Evolutionary conservation across 2,888 invertebrate genomes (phyloP).

Genomic region (Himalopsyche tibetana): DNA sequence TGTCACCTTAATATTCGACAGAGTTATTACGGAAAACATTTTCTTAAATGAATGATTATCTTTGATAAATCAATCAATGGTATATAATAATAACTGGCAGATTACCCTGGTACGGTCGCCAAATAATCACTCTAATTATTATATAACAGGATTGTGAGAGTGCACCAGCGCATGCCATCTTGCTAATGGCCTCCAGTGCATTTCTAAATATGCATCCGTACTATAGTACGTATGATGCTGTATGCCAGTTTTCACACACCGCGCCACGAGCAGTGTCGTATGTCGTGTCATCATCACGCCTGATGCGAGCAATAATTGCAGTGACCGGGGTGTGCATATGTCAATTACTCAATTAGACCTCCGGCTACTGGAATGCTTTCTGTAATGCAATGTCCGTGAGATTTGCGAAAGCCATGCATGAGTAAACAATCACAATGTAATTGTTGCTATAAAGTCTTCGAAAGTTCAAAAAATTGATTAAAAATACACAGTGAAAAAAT

Average conservation of each 20-base stretch:
- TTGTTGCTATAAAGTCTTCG: too few relatives aligned
- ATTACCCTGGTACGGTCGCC: too few relatives aligned
- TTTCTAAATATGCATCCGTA: not conserved
- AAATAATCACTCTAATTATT: too few relatives aligned
- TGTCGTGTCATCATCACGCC: constrained; percentile 20
- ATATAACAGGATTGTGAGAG: not conserved
- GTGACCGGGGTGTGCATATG: not conserved
- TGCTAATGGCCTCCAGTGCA: not conserved
- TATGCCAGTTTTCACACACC: constrained; percentile 1
- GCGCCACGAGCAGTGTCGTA: not conserved
- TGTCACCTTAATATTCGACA: too few relatives aligned
- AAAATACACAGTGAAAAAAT: too few relatives aligned
- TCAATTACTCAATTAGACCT: constrained; percentile 4
- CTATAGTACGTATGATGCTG: not conserved
- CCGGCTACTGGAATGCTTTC: not conserved
- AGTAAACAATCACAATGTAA: too few relatives aligned
- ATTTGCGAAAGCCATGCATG: not conserved
- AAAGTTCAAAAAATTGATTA: too few relatives aligned
- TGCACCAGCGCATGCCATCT: not conserved
- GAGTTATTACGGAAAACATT: too few relatives aligned
- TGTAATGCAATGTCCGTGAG: constrained; percentile 5
- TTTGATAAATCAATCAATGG: too few relatives aligned
- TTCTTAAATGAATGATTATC: too few relatives aligned
- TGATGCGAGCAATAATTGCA: constrained; percentile 24
- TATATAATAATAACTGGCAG: too few relatives aligned